Base-by-base conservation (phyloP, 2,797 vertebrate genomes). In the Semotilus atromaculatus region DNA sequence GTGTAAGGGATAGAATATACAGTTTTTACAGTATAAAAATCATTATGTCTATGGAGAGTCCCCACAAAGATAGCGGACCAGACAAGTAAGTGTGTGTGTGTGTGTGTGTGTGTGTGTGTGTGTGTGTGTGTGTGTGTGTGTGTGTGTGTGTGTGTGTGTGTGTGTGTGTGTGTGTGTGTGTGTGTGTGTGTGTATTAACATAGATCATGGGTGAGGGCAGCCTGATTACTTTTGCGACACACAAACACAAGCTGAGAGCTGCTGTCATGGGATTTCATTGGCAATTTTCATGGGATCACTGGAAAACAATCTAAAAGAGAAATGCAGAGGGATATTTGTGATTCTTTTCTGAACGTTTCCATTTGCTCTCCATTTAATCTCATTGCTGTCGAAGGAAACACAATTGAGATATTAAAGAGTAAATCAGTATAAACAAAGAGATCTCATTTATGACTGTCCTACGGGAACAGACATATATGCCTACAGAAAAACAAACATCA, bases 51-150 rank as follows among this genome's bases (percentile, higher is more conserved):
- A n/a, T n/a, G n/a, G n/a, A n/a, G n/a, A n/a, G n/a, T n/a, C n/a
- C n/a, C n/a, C n/a, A n/a, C n/a, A n/a, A n/a, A n/a, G n/a, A n/a
- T n/a, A n/a, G n/a, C n/a, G n/a, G n/a, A n/a, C n/a, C n/a, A n/a
- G n/a, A n/a, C n/a, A n/a, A n/a, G n/a, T n/a, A n/a, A n/a, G 40
- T 16, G 36, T 43, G 36, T 70, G 66, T 68, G 64, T 21, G 34
- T 68, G 72, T 55, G 73, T 21, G 31, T 3, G 31, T 31, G 58
- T 53, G 43, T 82, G 81, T 43, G 68, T 71, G 67, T 70, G 67
- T 70, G 67, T 70, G 67, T 70, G 67, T 40, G 68, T 23, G 58
- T 53, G 43, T 82, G 81, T 43, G 68, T 71, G 36, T 70, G 67
- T 70, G 67, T 70, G 67, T 70, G 67, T 40, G 68, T 23, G 58